Evolutionary conservation across 2,113 vertebrate species (phyloP), one percentile per base, ranked within the genome.

Genomic region (Galbula dea): DNA sequence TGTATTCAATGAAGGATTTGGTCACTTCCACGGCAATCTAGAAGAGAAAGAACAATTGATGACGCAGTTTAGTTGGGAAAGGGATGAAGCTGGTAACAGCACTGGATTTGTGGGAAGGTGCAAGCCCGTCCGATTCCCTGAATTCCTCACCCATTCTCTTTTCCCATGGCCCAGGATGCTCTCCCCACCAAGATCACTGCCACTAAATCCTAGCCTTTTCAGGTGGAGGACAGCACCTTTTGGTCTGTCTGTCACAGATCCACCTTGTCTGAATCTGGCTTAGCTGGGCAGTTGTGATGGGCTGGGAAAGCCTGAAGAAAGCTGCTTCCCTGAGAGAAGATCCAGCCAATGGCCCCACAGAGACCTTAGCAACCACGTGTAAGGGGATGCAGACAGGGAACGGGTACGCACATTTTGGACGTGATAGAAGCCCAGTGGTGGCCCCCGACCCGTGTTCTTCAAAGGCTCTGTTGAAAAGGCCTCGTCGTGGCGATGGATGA

Each of bases 21-120:
- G 99, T 99, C 73, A 99, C 99, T 90, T 99, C 99, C 88, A 99
- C 99, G 0, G 99, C 98, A 3, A 99, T 99, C 99, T 99, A 55
- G 61, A 74, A 61, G 30, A 49, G 46, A 46, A 80, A 24, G 58
- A 73, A 58, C 34, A 49, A 1, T 11, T 1, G 8, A 21, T 0
- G 3, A 36, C 0, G 1, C 27, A 61, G 32, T 29, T 75, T 20
- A 41, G 23, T 41, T 83, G 43, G 41, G 66, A 62, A 58, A 85
- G 26, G 30, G 36, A 54, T 15, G 18, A 36, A 83, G 52, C 4
- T 2, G 3, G 37, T 34, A 66, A 45, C 41, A 88, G 37, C 73
- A 52, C 8, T 2, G 1, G 19, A 4, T 3, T 57, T 30, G 32
- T 20, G 11, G 23, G 34, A 45, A 15, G 8, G 21, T 23, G 2